Base-by-base conservation (phyloP, 2,113 vertebrate species). In the Salvelinus fontinalis region DNA sequence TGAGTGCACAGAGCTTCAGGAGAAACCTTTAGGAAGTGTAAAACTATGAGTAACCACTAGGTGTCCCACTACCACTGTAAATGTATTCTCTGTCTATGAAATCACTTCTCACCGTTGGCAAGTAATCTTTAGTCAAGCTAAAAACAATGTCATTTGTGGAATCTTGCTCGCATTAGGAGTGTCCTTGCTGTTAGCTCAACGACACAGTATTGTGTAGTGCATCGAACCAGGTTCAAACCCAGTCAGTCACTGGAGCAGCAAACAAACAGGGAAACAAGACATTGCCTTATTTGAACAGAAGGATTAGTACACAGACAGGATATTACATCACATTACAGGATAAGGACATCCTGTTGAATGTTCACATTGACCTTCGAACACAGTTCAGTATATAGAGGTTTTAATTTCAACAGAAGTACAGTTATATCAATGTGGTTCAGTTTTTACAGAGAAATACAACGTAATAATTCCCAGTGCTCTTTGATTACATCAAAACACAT, bases 321-420 rank as follows among this genome's bases (percentile, higher is more conserved):
- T 75, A 73, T 85, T 74, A 84, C 51, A 78, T 86, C 85, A 83
- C 75, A 39, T 0, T 18, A 77, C 83, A 87, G 89, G 86, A 90
- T 89, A 81, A 87, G 89, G 87, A 90, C 88, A 62, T 65, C 57
- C 74, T 57, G 76, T 77, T 86, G 84, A 88, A 86, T 84, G 81
- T 83, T 31, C 64, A 4, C 70, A 27, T 76, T 74, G 77, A 80
- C 80, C 73, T 81, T 78, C 74, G 83, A 80, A 79, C 70, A 73
- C 62, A 80, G 64, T 86, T 91, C 86, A 87, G 90, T 85, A 77
- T 71, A 71, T 77, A 87, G 91, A 90, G 86, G 84, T 87, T 92
- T 91, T 39, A n/a, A 91, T 91, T 92, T 89, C 90, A 91, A 91
- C 88, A 90, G 91, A 92, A 92, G 91, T 91, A 92, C 91, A 91